A percentile compares a stretch with the other conserved stretches of the same genome.
Conservation (phyloP, 2,797 vertebrate species). For the Sciaenops ocellatus region DNA sequence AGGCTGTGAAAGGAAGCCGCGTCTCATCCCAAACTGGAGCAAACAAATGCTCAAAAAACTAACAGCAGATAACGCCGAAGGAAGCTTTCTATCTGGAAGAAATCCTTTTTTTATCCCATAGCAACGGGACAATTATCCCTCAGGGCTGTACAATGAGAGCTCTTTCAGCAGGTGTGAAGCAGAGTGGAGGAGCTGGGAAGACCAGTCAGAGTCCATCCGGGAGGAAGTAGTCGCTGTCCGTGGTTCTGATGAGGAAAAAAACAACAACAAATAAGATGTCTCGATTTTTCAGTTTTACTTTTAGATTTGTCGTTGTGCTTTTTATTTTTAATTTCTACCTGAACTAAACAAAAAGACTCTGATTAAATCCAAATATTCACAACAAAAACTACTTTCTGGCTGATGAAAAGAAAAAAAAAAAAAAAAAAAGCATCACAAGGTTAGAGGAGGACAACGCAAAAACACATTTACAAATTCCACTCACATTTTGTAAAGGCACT, state of each 20-base stretch:
- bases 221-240: conserved; percentile 36
- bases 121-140: conserved; percentile 36
- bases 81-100: conserved; percentile 27
- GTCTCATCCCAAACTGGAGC: conserved; percentile 53
- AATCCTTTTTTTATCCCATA: conserved; percentile 27
- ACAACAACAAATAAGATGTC: neutral
- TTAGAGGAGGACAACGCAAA: neutral
- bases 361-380: neutral
- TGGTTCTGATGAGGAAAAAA: conserved; percentile 34
- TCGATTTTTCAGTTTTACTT: neutral
- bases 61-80: conserved; percentile 32
- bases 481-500: neutral
- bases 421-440: neutral
- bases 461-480: neutral
- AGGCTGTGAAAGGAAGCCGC: conserved; percentile 59
- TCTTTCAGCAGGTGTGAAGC: conserved; percentile 33
- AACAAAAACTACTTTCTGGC: neutral
- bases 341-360: neutral
- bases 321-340: neutral
- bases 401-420: neutral
- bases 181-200: conserved; percentile 14
- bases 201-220: conserved; percentile 15
- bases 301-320: neutral
- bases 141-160: conserved; percentile 19
- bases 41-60: conserved; percentile 48